These are phyloP conservation scores for Tanypteryx hageni DNA, from an alignment of 2,888 invertebrate genomes.

Conservation along the genomic window DNA sequence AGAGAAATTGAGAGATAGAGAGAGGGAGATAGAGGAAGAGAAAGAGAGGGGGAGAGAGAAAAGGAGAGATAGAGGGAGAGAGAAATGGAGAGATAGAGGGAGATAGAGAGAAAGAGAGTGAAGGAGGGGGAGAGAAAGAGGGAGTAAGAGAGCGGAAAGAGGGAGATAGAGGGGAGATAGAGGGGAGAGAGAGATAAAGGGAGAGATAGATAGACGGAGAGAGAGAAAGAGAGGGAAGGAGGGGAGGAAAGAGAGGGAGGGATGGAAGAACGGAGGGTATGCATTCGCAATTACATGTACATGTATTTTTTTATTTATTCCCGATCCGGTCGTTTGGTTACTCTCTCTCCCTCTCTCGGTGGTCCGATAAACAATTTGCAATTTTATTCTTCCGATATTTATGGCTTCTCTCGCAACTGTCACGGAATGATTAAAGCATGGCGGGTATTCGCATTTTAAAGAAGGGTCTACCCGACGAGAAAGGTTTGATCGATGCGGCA, in stretches of 20 bases:
- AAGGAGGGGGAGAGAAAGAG: not conserved
- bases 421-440: no score
- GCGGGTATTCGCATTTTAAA: no score
- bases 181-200: not conserved
- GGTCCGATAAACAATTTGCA: no score
- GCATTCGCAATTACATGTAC: conserved; percentile 14
- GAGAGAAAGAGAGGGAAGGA: not conserved
- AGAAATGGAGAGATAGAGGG: not conserved
- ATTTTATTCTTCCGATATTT: no score
- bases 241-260: no score
- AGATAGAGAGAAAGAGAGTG: not conserved
- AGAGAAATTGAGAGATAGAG: not conserved
- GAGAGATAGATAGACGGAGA: no score
- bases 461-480: no score
- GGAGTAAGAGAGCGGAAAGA: not conserved
- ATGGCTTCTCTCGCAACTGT: no score
- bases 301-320: not conserved
- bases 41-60: not conserved
- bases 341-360: no score
- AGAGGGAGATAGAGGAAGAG: not conserved
- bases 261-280: not conserved
- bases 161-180: not conserved
- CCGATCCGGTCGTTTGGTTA: not conserved
- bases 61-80: not conserved
- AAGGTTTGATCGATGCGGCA: no score